A percentile compares a stretch with the other conserved stretches of the same genome.
Evolutionary conservation across 2,888 invertebrate species (phyloP).

Genomic region (Ernsta delagoae): DNA sequence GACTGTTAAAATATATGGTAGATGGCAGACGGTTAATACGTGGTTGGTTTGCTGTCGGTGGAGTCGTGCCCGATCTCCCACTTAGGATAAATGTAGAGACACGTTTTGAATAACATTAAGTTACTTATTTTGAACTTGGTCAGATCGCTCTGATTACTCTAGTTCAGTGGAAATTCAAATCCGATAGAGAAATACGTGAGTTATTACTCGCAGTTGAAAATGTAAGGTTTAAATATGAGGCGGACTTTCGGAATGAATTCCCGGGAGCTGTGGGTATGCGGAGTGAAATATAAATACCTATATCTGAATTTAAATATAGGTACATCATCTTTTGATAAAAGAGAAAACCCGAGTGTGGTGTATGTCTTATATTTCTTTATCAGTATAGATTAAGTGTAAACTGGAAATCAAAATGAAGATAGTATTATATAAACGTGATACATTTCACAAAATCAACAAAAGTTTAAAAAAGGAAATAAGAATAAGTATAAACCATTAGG

Average conservation of each 20-base stretch:
- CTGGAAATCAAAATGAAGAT: too few relatives aligned
- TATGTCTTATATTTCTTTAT: not conserved
- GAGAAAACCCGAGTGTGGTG: not conserved
- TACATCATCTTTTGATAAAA: not conserved
- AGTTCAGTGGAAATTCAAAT: slow-evolving; percentile 55
- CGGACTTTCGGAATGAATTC: slow-evolving; percentile 13
- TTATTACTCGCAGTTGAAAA: slow-evolving; percentile 47
- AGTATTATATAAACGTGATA: too few relatives aligned
- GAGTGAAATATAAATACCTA: not conserved
- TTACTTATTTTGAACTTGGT: slow-evolving; percentile 61
- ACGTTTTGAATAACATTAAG: slow-evolving; percentile 79
- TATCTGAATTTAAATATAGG: too few relatives aligned
- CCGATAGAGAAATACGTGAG: slow-evolving; percentile 54
- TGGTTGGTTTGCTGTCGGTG: slow-evolving; percentile 56
- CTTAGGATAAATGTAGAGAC: slow-evolving; percentile 71
- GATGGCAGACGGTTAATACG: slow-evolving; percentile 51
- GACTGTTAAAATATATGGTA: not conserved
- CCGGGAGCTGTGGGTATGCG: slow-evolving; percentile 3
- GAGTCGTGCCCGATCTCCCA: slow-evolving; percentile 74
- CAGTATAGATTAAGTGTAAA: too few relatives aligned
- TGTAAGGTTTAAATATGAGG: slow-evolving; percentile 35
- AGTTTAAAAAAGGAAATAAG: too few relatives aligned
- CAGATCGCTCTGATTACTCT: slow-evolving; percentile 57
- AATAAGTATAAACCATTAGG: too few relatives aligned
- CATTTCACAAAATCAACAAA: too few relatives aligned